Conservation (phyloP, 2,888 invertebrate species). For the Phyto melanocephala region DNA sequence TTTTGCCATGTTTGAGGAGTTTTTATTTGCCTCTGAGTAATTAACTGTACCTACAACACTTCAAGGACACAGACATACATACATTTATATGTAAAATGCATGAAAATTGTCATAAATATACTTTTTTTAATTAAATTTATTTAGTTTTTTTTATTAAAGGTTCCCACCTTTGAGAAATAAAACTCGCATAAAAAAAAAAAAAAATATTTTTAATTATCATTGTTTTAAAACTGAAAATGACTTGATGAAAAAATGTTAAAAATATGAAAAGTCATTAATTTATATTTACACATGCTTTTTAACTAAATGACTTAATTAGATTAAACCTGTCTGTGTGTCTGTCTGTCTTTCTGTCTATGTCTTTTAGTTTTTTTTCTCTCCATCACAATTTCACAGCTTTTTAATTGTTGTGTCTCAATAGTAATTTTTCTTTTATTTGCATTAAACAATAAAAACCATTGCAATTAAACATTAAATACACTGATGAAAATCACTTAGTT, state of each 20-base stretch:
- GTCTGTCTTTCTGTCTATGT: not conserved
- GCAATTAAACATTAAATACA: not conserved
- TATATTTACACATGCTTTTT: not conserved
- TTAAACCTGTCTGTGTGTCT: not conserved
- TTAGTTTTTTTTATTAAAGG: not conserved
- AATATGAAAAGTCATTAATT: not conserved
- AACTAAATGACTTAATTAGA: constrained; percentile 27
- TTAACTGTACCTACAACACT: not conserved
- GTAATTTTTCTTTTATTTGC: constrained; percentile 10
- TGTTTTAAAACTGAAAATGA: not conserved
- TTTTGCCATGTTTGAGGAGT: not conserved
- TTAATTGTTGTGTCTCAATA: not conserved
- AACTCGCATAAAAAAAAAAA: not conserved
- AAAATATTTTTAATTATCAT: not conserved
- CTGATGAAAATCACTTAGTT: not conserved
- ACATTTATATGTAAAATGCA: too few species aligned
- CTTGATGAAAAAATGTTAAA: not conserved
- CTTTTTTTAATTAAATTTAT: not conserved
- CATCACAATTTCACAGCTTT: not conserved
- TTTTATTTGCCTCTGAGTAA: not conserved
- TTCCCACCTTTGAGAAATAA: constrained; percentile 13
- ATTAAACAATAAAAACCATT: not conserved
- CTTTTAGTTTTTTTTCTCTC: not conserved
- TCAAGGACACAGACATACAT: too few species aligned
- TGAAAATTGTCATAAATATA: not conserved